These are phyloP conservation scores for Tribolium castaneum DNA, from an alignment of 1,140 invertebrate species.

Conservation along the genomic window DNA sequence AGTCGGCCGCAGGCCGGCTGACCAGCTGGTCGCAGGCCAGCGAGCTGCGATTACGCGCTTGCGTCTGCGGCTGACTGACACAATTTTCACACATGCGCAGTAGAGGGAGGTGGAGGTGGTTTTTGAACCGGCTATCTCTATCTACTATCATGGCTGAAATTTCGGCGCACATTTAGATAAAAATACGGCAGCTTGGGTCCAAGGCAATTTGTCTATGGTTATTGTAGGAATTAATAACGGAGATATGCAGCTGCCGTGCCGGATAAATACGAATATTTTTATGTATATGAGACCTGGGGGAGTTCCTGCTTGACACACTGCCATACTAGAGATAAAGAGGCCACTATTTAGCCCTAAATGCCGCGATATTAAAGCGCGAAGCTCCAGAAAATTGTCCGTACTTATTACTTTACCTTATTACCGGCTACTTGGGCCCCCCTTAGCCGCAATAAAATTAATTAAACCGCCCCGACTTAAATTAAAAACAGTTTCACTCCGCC, in stretches of 20 bases:
- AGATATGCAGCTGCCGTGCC: constrained; percentile 39
- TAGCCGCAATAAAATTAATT: constrained; percentile 32
- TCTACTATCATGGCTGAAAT: constrained; percentile 35
- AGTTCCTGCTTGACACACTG: constrained; percentile 34
- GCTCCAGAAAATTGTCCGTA: constrained; percentile 27
- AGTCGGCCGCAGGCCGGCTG: no score
- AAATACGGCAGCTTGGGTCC: constrained; percentile 16
- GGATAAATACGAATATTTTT: constrained; percentile 44
- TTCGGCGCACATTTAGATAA: constrained; percentile 35
- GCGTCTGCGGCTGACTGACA: no score
- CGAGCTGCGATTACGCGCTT: no score
- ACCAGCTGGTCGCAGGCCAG: no score
- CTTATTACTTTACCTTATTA: constrained; percentile 36
- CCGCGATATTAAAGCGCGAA: constrained; percentile 30
- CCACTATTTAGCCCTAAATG: constrained; percentile 38
- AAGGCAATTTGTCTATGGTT: constrained; percentile 42
- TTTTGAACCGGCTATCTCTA: no score
- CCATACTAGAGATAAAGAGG: constrained; percentile 38
- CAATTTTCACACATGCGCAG: no score
- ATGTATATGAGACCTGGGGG: constrained; percentile 37
- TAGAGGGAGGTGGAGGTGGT: no score
- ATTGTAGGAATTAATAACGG: constrained; percentile 40
- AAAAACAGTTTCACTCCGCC: constrained; percentile 18
- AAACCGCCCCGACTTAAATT: constrained; percentile 10
- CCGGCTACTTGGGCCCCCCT: constrained; percentile 23